Conservation (phyloP, 2,797 vertebrate genomes). For the Danio kyathit region DNA sequence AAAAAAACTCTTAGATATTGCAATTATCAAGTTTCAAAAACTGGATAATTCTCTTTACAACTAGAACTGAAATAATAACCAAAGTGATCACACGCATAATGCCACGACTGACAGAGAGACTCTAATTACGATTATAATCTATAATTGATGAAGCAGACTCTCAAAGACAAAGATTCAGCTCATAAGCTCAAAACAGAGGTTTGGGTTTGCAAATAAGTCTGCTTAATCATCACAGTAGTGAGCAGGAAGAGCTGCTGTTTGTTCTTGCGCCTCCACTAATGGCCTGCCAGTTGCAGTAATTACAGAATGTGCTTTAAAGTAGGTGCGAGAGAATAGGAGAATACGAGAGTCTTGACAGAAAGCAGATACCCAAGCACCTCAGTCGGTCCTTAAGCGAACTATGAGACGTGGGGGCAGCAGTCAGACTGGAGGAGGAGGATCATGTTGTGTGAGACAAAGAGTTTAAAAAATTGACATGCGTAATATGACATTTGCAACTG, state of each 20-base stretch:
- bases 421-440: background rate
- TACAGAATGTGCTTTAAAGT: conserved; percentile 19
- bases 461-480: background rate
- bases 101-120: background rate
- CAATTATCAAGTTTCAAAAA: background rate
- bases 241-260: conserved; percentile 40
- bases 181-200: conserved; percentile 31
- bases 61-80: background rate
- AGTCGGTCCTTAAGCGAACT: conserved; percentile 3
- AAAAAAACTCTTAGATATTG: background rate
- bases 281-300: conserved; percentile 38
- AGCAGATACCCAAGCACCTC: background rate
- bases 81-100: background rate
- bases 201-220: conserved; percentile 36
- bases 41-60: conserved; percentile 1
- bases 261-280: conserved; percentile 24
- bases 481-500: too few species aligned
- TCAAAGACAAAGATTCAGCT: conserved; percentile 31
- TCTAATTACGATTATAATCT: conserved; percentile 34
- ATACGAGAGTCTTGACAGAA: background rate
- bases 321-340: background rate
- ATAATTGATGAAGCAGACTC: conserved; percentile 35
- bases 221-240: conserved; percentile 31
- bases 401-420: background rate
- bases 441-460: background rate